Conservation (phyloP, 2,113 vertebrate genomes). For the Chlorocebus sabaeus region DNA sequence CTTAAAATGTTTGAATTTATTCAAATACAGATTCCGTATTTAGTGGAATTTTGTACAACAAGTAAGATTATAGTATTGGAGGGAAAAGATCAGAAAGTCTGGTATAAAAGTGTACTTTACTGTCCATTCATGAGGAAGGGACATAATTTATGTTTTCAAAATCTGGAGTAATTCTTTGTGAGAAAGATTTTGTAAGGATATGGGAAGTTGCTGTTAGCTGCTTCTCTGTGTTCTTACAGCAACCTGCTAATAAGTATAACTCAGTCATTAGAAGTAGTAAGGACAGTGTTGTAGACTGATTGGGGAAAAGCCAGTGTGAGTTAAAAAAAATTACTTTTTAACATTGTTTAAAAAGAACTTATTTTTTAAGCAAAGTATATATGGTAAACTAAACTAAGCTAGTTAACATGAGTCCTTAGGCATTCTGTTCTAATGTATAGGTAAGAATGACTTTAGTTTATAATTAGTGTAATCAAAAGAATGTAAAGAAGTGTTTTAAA, state of each 20-base stretch:
- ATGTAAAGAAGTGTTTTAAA: constrained; percentile 12
- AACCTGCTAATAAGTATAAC: background rate
- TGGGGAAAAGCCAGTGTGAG: background rate
- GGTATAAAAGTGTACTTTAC: constrained; percentile 14
- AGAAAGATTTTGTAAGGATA: background rate
- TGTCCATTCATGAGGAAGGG: background rate
- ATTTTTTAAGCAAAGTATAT: constrained; percentile 7
- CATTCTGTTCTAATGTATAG: background rate
- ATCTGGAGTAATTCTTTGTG: background rate
- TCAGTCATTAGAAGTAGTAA: constrained; percentile 6
- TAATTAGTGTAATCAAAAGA: constrained; percentile 7
- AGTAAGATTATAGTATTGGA: background rate
- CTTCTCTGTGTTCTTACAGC: background rate
- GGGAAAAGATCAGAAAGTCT: background rate
- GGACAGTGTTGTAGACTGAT: background rate
- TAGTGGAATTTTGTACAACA: background rate
- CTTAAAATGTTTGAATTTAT: constrained; percentile 28
- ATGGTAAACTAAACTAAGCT: background rate
- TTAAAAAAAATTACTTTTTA: background rate
- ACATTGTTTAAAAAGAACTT: background rate
- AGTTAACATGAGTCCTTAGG: background rate
- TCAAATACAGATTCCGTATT: background rate
- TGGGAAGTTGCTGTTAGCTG: constrained; percentile 1
- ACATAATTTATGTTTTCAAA: constrained; percentile 6
- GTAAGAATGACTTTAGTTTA: constrained; percentile 26